Base-by-base conservation (phyloP, 2,113 vertebrate species). In the Acanthochromis polyacanthus region DNA sequence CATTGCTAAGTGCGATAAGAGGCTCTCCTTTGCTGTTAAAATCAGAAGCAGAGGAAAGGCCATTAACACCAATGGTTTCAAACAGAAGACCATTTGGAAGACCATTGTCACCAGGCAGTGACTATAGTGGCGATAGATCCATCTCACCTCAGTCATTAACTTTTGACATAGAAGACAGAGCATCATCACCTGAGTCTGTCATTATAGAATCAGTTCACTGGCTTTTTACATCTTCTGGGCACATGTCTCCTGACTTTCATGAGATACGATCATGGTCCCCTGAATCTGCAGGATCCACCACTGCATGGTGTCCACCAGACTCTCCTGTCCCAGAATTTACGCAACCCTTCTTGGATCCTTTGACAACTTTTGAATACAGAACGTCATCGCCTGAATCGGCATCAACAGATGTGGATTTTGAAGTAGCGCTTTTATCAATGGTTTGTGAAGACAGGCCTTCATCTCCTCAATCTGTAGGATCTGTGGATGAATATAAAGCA, bases 31-130 rank as follows among this genome's bases (percentile, higher is more conserved):
- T 23, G 28, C 10, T 82, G 20, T 22, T 61, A 25, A 25, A 58
- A 64, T 3, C 43, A 19, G 81, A 84, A 55, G 36, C 61, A 30
- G 87, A 85, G 45, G 89, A 91, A 75, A 85, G 84, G 55, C 86
- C 91, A 12, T 67, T 92, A 55, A 91, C 89, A 1, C 86, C 89
- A 57, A 92, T 91, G 91, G 71, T 91, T 62, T 77, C 89, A 66
- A 92, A 92, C 36, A 87, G 66, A 71, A 89, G 22, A 53, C 85
- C 89, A 22, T 90, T 92, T 79, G 89, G 91, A 69, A 82, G 67
- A 11, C 86, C 85, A 14, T 10, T 91, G 19, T 89, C 89, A 20
- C 22, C 45, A 45, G 22, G 12, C 52, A 88, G 87, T 70, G 83
- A 85, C 38, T 59, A 62, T 38, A 82, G 77, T 62, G 40, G 55